phyloP scores from a whole-genome alignment of 2,113 vertebrate species.

The Oryzias curvinotus region DNA sequence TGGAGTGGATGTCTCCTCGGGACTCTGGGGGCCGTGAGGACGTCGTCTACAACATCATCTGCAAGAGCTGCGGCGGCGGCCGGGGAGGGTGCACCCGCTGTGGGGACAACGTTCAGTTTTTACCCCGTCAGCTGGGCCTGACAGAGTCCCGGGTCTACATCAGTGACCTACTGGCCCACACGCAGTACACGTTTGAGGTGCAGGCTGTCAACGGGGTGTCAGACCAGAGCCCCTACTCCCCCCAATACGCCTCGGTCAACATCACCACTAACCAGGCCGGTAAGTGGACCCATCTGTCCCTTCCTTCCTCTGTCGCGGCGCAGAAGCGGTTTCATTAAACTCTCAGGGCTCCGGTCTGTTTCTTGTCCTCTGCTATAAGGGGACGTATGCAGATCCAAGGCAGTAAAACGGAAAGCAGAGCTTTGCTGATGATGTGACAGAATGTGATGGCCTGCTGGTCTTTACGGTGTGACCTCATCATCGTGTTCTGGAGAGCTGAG shows the following conservation, averaged over 20 bases:
- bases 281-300: conserved; percentile 76
- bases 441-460: conserved; percentile 66
- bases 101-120: conserved; percentile 94
- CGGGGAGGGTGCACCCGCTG: conserved; percentile 92
- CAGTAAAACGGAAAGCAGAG: conserved; percentile 45
- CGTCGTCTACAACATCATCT: conserved; percentile 97
- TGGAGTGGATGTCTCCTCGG: conserved; percentile 88
- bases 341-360: conserved; percentile 22
- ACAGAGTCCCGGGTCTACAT: conserved; percentile 90
- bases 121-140: conserved; percentile 93
- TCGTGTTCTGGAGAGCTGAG: conserved; percentile 29
- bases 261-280: conserved; percentile 99
- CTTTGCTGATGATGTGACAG: conserved; percentile 59
- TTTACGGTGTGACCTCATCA: conserved; percentile 69
- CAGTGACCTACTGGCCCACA: conserved; percentile 95
- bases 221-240: conserved; percentile 96
- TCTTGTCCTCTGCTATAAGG: conserved; percentile 37
- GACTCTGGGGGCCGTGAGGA: conserved; percentile 92
- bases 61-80: conserved; percentile 92
- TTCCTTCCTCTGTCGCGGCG: not conserved
- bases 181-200: conserved; percentile 98
- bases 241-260: conserved; percentile 92
- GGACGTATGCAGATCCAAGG: conserved; percentile 61
- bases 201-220: conserved; percentile 97
- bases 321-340: conserved; percentile 41